A percentile compares a stretch with the other conserved stretches of the same genome.
phyloP scores from a whole-genome alignment of 1,140 invertebrate species.

The Euura lappo region DNA sequence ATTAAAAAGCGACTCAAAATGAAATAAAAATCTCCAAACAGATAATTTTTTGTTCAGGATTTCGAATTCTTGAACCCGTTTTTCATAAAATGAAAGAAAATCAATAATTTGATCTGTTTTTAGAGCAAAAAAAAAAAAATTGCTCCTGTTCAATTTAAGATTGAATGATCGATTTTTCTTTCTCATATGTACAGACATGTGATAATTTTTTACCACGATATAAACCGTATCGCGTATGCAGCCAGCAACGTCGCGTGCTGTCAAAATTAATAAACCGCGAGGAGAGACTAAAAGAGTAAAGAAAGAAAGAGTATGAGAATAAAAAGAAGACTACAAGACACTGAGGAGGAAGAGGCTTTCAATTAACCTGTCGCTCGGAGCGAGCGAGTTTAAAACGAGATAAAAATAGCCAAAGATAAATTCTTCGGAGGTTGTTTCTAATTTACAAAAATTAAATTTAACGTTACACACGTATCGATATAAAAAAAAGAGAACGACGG shows the following conservation, averaged over 20 bases:
- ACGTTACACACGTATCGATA: no score
- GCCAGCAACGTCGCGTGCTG: neutral
- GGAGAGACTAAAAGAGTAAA: no score
- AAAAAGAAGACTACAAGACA: conserved; percentile 17
- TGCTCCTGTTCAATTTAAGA: no score
- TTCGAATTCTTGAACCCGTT: no score
- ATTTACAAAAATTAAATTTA: no score
- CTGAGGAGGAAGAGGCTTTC: conserved; percentile 13
- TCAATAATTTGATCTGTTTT: no score
- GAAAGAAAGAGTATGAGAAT: conserved; percentile 14
- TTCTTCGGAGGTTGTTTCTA: neutral
- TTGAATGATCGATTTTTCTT: neutral
- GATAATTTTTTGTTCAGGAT: no score
- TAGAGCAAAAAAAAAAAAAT: no score
- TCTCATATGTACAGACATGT: neutral
- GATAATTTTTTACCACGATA: neutral
- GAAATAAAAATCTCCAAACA: no score
- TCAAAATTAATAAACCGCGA: neutral
- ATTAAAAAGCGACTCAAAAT: no score
- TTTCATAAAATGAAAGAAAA: no score
- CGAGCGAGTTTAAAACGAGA: neutral
- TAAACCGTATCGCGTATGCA: neutral
- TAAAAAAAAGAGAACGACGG: neutral
- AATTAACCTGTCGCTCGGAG: conserved; percentile 14
- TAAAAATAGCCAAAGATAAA: conserved; percentile 5